Conservation (phyloP, 2,113 vertebrate species). For the Melanerpes aurifrons region DNA sequence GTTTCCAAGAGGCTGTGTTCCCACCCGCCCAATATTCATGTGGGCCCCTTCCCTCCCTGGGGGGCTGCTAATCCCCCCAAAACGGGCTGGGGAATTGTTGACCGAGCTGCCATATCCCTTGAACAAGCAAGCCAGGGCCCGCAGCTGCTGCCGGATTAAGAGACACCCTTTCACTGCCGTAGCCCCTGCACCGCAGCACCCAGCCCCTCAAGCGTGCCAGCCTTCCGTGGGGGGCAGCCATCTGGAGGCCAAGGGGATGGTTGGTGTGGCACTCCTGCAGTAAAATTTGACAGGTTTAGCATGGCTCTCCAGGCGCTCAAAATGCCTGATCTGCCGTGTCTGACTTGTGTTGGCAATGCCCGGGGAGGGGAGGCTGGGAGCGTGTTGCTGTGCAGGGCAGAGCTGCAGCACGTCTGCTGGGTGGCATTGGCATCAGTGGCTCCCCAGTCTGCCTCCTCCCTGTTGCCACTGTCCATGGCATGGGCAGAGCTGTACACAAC, state of each 20-base stretch:
- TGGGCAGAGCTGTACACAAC: background rate
- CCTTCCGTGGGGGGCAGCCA: background rate
- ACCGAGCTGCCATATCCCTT: conserved; percentile 70
- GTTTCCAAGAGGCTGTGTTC: conserved; percentile 18
- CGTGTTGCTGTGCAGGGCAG: background rate
- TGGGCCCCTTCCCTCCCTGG: conserved; percentile 41
- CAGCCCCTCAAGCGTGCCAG: rapidly evolving
- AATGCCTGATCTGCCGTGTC: background rate
- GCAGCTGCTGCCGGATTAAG: conserved; percentile 56
- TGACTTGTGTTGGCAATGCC: background rate
- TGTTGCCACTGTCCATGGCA: background rate
- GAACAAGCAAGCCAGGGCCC: conserved; percentile 61
- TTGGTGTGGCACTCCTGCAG: background rate
- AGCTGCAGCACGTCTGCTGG: background rate
- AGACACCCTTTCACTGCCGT: conserved; percentile 39
- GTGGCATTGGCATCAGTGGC: background rate
- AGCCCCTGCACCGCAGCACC: rapidly evolving
- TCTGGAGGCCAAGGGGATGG: background rate
- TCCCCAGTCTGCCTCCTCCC: rapidly evolving
- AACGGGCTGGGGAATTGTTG: conserved; percentile 46
- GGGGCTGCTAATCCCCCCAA: conserved; percentile 53
- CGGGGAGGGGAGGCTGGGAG: background rate
- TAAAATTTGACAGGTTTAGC: conserved; percentile 6
- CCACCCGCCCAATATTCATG: conserved; percentile 53
- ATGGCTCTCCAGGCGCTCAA: rapidly evolving